A percentile compares a stretch with the other conserved stretches of the same genome.
These are phyloP conservation scores for Falco biarmicus DNA, from an alignment of 2,797 vertebrate genomes.

Conservation along the genomic window DNA sequence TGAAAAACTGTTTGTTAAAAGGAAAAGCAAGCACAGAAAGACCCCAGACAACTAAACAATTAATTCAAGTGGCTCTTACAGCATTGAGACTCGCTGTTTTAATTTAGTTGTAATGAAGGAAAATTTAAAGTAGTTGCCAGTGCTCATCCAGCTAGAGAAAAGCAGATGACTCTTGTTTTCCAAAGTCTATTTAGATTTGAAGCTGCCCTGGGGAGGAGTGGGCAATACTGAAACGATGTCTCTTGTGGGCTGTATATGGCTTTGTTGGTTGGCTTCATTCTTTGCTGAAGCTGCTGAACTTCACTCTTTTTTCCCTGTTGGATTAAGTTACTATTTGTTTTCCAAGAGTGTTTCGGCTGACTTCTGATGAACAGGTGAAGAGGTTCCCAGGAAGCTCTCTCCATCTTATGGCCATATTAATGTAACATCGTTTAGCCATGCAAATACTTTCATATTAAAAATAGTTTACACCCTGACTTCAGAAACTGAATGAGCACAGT, in stretches of 20 bases:
- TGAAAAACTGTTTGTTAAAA: background rate
- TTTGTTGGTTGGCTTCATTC: background rate
- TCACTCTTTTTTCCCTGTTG: background rate
- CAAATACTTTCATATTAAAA: background rate
- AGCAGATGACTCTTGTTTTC: background rate
- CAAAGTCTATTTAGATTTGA: background rate
- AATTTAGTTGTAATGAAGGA: background rate
- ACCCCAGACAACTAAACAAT: background rate
- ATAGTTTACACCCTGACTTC: background rate
- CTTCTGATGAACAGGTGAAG: slow-evolving; percentile 24
- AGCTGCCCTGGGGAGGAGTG: background rate
- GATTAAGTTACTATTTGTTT: background rate
- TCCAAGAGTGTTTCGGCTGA: background rate
- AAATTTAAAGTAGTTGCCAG: background rate
- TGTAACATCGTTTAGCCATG: background rate
- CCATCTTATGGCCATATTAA: background rate
- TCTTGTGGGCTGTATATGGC: background rate
- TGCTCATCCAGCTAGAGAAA: background rate
- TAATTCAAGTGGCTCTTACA: background rate
- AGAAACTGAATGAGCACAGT: background rate
- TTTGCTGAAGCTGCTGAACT: slow-evolving; percentile 10
- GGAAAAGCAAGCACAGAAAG: background rate
- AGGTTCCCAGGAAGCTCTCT: background rate
- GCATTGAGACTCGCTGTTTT: background rate
- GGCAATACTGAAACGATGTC: background rate